Evolutionary conservation across 2,797 vertebrate genomes (phyloP).

Genomic region (Kryptolebias ocellatus): DNA sequence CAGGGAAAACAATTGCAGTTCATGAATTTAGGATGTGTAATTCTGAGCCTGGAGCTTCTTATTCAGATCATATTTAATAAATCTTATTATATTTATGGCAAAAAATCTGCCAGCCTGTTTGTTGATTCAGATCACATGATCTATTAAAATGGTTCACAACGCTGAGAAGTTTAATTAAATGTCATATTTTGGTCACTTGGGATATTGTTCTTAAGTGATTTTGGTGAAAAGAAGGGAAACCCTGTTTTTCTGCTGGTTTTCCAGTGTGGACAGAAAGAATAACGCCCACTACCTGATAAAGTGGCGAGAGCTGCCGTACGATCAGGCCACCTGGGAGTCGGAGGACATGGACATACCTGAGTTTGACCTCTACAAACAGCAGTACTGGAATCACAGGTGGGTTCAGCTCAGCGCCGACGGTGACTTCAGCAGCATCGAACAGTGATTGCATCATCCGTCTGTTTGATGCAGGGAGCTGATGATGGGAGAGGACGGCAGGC

Average conservation of each 20-base stretch:
- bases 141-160: too few relatives aligned
- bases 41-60: too few relatives aligned
- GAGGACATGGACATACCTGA: slow-evolving; percentile 95
- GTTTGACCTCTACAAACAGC: slow-evolving; percentile 90
- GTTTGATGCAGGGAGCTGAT: slow-evolving; percentile 87
- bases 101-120: too few relatives aligned
- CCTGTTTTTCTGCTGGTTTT: not conserved
- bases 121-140: too few relatives aligned
- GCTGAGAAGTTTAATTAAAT: too few relatives aligned
- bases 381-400: slow-evolving; percentile 97
- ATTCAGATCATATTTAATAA: too few relatives aligned
- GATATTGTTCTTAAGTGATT: too few relatives aligned
- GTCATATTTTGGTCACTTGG: too few relatives aligned
- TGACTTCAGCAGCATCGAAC: not conserved
- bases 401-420: not conserved
- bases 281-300: slow-evolving; percentile 97
- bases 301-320: slow-evolving; percentile 93
- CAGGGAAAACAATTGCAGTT: too few relatives aligned
- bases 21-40: too few relatives aligned
- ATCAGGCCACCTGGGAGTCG: slow-evolving; percentile 96
- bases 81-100: too few relatives aligned
- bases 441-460: not conserved
- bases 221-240: too few relatives aligned
- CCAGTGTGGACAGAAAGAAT: slow-evolving; percentile 93
- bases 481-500: slow-evolving; percentile 94